A percentile compares a stretch with the other conserved stretches of the same genome.
These are phyloP conservation scores for Candidula unifasciata DNA, from an alignment of 2,888 invertebrate genomes.

Conservation along the genomic window DNA sequence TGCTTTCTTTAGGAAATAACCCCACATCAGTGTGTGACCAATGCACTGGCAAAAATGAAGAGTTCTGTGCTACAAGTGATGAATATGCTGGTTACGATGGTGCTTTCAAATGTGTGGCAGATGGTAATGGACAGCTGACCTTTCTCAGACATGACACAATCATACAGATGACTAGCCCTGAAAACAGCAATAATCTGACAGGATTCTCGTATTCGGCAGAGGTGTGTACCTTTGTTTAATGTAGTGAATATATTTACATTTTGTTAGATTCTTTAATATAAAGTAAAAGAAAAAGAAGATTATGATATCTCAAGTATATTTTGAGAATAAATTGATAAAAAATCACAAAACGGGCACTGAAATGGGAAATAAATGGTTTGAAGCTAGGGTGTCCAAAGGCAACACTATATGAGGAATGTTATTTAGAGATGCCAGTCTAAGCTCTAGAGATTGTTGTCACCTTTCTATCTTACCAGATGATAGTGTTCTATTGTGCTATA, in stretches of 20 bases:
- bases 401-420: too few relatives aligned
- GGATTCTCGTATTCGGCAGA: not conserved
- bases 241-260: not conserved
- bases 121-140: constrained; percentile 78
- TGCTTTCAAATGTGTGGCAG: constrained; percentile 84
- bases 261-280: not conserved
- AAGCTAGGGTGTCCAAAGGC: too few relatives aligned
- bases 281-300: too few relatives aligned
- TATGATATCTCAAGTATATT: too few relatives aligned
- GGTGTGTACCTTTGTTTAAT: not conserved
- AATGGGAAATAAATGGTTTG: too few relatives aligned
- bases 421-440: too few relatives aligned
- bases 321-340: too few relatives aligned
- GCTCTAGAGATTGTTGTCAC: too few relatives aligned
- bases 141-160: constrained; percentile 82
- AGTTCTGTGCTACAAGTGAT: constrained; percentile 82
- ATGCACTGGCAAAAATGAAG: constrained; percentile 83
- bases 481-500: too few relatives aligned
- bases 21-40: constrained; percentile 87
- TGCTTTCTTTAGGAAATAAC: constrained; percentile 82
- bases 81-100: constrained; percentile 91
- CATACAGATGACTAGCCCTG: constrained; percentile 55
- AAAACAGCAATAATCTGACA: constrained; percentile 23
- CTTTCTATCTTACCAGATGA: too few relatives aligned
- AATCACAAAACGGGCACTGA: too few relatives aligned